Percentiles rank a stretch among this genome's conserved stretches.
These are phyloP conservation scores for Sogatella furcifera DNA, from an alignment of 1,140 invertebrate genomes.

Conservation along the genomic window DNA sequence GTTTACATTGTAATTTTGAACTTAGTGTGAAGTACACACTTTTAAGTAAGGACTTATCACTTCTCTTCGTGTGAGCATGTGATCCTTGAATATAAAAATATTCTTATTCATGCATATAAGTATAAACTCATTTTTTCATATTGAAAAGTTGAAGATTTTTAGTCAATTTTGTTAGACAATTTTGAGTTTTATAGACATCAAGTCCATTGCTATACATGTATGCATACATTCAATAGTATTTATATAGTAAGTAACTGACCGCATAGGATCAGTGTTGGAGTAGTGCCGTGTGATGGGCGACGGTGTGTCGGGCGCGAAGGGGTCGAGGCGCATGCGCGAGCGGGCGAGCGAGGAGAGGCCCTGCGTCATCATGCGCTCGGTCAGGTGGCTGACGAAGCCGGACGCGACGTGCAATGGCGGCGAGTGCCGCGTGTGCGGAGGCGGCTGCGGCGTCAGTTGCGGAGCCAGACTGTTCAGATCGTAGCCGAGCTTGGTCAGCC, in stretches of 20 bases:
- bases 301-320: background rate
- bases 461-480: conserved; percentile 79
- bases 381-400: conserved; percentile 65
- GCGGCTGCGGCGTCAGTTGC: conserved; percentile 49
- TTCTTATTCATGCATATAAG: too few relatives aligned
- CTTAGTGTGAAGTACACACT: too few relatives aligned
- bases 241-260: background rate
- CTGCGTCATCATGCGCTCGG: conserved; percentile 58
- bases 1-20: too few relatives aligned
- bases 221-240: too few relatives aligned
- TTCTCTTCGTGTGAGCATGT: too few relatives aligned
- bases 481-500: conserved; percentile 74
- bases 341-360: conserved; percentile 34
- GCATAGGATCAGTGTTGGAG: background rate
- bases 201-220: too few relatives aligned
- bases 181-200: too few relatives aligned
- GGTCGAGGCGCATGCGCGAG: conserved; percentile 9
- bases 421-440: conserved; percentile 36
- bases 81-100: too few relatives aligned
- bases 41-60: too few relatives aligned
- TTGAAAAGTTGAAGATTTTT: too few relatives aligned
- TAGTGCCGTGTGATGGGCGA: background rate
- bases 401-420: conserved; percentile 53
- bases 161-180: too few relatives aligned
- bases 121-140: too few relatives aligned